phyloP scores from a whole-genome alignment of 1,140 invertebrate species.

The Lutraria rhynchaena region DNA sequence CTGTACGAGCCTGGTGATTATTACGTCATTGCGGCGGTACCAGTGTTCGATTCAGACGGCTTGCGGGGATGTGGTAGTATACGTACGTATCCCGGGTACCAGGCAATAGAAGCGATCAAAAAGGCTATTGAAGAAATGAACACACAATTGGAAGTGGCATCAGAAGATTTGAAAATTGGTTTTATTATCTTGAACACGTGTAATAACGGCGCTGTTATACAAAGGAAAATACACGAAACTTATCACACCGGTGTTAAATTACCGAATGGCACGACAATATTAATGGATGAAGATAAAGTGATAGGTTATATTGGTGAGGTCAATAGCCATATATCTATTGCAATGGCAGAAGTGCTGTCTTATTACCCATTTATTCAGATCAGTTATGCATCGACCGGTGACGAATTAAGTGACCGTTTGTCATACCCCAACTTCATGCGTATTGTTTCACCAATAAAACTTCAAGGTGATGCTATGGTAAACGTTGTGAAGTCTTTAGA shows the following conservation, averaged over 20 bases:
- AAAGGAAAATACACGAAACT: constrained; percentile 48
- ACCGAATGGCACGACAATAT: constrained; percentile 18
- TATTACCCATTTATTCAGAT: constrained; percentile 83
- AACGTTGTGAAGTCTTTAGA: constrained; percentile 24
- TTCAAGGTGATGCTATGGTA: constrained; percentile 88
- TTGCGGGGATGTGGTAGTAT: constrained; percentile 27
- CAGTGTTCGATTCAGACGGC: constrained; percentile 2
- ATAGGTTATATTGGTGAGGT: constrained; percentile 57
- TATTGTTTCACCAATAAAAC: constrained; percentile 90
- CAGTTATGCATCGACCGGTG: constrained; percentile 89
- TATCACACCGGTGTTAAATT: constrained; percentile 35
- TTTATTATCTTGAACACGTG: constrained; percentile 52
- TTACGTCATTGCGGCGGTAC: constrained; percentile 37
- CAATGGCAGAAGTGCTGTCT: constrained; percentile 42
- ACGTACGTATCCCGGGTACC: background rate
- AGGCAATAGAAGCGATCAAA: constrained; percentile 1
- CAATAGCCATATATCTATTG: constrained; percentile 44
- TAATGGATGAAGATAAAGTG: constrained; percentile 39
- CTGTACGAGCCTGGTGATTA: constrained; percentile 54
- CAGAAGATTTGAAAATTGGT: constrained; percentile 16
- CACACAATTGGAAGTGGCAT: background rate
- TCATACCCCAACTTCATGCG: constrained; percentile 90
- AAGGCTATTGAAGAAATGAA: constrained; percentile 9
- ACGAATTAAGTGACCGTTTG: constrained; percentile 88
- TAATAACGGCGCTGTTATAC: constrained; percentile 43